These are phyloP conservation scores for Vipera latastei DNA, from an alignment of 2,797 vertebrate species.

Conservation along the genomic window DNA sequence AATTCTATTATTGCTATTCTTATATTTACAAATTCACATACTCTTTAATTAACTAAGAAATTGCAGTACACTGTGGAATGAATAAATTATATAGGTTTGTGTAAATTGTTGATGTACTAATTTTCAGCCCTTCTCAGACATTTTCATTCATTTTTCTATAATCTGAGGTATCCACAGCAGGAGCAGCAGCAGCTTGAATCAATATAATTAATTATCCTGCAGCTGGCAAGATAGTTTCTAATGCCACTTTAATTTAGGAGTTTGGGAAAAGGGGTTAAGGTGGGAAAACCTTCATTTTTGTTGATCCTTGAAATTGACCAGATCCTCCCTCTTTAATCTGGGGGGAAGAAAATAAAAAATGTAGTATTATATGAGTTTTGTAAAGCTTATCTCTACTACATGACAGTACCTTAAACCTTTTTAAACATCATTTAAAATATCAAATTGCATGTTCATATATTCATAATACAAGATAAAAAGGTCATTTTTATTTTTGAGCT, in stretches of 20 bases:
- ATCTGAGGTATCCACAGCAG: background rate
- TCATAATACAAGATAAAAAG: background rate
- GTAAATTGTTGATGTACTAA: background rate
- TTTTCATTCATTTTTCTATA: background rate
- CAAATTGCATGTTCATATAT: background rate
- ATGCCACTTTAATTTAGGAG: background rate
- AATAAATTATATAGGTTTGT: background rate
- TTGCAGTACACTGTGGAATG: background rate
- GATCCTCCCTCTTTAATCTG: background rate
- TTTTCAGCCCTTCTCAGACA: background rate
- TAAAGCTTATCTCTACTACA: background rate
- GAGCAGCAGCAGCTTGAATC: conserved; percentile 22
- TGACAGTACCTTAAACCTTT: background rate
- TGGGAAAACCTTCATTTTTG: conserved; percentile 41
- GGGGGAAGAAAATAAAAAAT: background rate
- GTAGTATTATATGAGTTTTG: background rate
- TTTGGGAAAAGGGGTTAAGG: conserved; percentile 38
- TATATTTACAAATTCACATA: background rate
- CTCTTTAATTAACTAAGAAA: background rate
- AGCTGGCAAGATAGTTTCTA: conserved; percentile 15
- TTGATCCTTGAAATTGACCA: conserved; percentile 29
- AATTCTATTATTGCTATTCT: too few relatives aligned
- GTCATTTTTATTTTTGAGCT: background rate
- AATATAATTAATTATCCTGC: background rate
- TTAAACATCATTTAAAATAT: background rate